Base-by-base conservation (phyloP, 2,113 vertebrate species). In the Callospermophilus lateralis region DNA sequence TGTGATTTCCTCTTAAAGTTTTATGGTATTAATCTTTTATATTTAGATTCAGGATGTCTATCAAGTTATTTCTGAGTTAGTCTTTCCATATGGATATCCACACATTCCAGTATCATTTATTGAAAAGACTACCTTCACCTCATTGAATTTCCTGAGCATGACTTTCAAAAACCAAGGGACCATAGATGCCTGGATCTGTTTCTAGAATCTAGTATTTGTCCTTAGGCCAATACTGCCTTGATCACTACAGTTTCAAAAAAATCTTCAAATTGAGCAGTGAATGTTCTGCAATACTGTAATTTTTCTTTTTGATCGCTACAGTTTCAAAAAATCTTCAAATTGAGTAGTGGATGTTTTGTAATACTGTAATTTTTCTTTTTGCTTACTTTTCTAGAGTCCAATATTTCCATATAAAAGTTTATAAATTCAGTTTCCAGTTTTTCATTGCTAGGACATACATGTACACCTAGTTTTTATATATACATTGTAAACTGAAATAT, bases 101-200 rank as follows among this genome's bases (percentile, higher is more conserved):
- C 16, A 34, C n/a, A 10, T 58, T 81, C 19, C 12, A 90, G 67
- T 55, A 81, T 28, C 22, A 28, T n/a, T 74, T 74, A 30, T 73
- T 85, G 55, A 96, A 90, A 94, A 94, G 70, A 81, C 26, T 51
- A 67, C 26, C 37, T 30, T 61, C 58, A 87, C 76, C 76, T 67
- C 61, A 89, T 17, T 86, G 58, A 96, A 80, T 90, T 78, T 48
- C 34, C 51, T 37, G 74, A 32, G 58, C 45, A 90, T n/a, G 3
- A 15, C 3, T 89, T 51, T 92, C 55, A 78, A 78, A 89, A 84
- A 72, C 67, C 63, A 95, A 84, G 58, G 55, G 77, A 70, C 30
- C 15, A 30, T 28, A 55, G 19, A 63, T 8, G 6, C 28, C 3
- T 84, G 73, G 4, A 3, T 84, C 22, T 89, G 39, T 42, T 95